Evolutionary conservation across 2,113 vertebrate genomes (phyloP), one percentile per base, ranked within the genome.

Genomic region (Brachypteracias leptosomus): DNA sequence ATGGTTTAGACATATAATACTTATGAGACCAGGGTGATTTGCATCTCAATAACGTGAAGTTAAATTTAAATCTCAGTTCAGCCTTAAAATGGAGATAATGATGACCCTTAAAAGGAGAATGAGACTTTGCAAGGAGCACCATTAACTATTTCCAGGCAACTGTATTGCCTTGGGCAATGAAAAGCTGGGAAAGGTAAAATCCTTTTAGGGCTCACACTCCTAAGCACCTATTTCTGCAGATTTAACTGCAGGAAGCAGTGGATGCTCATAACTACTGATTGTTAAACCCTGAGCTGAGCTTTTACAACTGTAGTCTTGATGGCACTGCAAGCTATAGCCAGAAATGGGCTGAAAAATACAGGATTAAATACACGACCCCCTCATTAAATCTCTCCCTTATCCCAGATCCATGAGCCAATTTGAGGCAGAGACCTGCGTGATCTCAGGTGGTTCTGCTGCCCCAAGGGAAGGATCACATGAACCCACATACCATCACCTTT

Each of bases 61-160:
- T 89, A 79, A 83, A 95, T 94, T 96, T 94, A 95, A 96, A 95
- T 87, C 70, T 90, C 75, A 44, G 70, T 85, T 90, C 94, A 93
- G 66, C 47, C 74, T 88, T 97, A 93, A 92, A 96, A 93, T 67
- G 18, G 26, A 93, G 89, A 93, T 93, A 96, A 94, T 19, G 10
- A 94, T 85, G 91, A 94, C 91, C 91, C 75, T 95, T 95, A 81
- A 96, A 90, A 90, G 61, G 54, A 71, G 72, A 94, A 88, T 57
- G 20, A 89, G 42, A 55, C 33, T 90, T 92, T 93, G 24, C 52
- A 84, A 75, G n/a, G 21, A 93, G 10, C 44, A 61, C 76, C 35
- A 65, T 92, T 95, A 94, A 88, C 65, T 93, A 81, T 96, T 96
- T 93, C 95, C 80, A 88, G 55, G 72, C 47, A 63, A 83, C n/a